These are phyloP conservation scores for Lepidurus arcticus DNA, from an alignment of 1,140 invertebrate species.

Conservation along the genomic window DNA sequence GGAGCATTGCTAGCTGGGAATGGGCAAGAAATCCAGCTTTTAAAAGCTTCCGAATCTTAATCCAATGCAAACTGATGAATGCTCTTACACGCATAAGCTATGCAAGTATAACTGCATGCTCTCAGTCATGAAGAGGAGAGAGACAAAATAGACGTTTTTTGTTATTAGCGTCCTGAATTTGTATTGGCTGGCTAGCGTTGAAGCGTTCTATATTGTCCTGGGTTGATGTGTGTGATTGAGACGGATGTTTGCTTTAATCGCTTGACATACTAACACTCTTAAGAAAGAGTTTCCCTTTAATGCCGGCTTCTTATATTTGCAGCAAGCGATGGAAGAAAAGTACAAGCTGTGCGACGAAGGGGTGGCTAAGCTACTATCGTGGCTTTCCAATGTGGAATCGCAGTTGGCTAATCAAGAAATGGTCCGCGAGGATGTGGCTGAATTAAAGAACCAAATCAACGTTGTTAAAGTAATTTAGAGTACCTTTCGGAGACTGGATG, in stretches of 20 bases:
- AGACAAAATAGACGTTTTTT: too few species aligned
- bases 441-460: conserved; percentile 83
- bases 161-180: not conserved
- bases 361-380: conserved; percentile 74
- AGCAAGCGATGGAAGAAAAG: conserved; percentile 91
- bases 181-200: not conserved
- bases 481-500: not conserved
- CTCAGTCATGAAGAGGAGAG: conserved; percentile 22
- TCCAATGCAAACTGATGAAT: not conserved
- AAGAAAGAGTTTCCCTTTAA: not conserved
- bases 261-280: conserved; percentile 22
- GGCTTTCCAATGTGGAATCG: conserved; percentile 79
- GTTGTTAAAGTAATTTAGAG: conserved; percentile 62
- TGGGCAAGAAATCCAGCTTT: not conserved
- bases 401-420: conserved; percentile 79
- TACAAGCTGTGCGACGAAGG: conserved; percentile 83
- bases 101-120: not conserved
- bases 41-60: not conserved
- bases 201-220: not conserved
- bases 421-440: conserved; percentile 79
- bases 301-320: conserved; percentile 38
- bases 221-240: conserved; percentile 1
- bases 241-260: not conserved
- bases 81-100: not conserved
- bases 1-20: not conserved